phyloP scores from a whole-genome alignment of 2,888 invertebrate species.

The Eustalomyia histrio region DNA sequence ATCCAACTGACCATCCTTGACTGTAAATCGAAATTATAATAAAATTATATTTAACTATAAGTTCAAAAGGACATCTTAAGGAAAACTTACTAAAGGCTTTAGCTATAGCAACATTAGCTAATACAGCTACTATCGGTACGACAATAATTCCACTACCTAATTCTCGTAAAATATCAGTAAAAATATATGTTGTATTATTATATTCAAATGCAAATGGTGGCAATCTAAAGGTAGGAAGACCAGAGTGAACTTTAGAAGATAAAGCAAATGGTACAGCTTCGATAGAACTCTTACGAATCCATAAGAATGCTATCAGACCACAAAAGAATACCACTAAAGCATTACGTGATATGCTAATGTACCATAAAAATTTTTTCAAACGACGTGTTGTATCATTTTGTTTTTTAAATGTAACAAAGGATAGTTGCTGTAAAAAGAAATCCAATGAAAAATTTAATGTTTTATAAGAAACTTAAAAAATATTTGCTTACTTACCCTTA shows the following conservation, averaged over 20 bases:
- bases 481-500: slow-evolving; percentile 82
- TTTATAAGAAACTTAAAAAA: background rate
- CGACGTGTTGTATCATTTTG: slow-evolving; percentile 67
- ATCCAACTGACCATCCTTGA: slow-evolving; percentile 85
- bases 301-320: slow-evolving; percentile 82
- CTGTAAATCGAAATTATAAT: slow-evolving; percentile 79
- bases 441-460: background rate
- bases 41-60: background rate
- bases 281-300: slow-evolving; percentile 71
- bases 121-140: slow-evolving; percentile 88
- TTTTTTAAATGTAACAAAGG: slow-evolving; percentile 71
- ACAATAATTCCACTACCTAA: slow-evolving; percentile 89
- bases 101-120: slow-evolving; percentile 96
- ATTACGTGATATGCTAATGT: slow-evolving; percentile 88
- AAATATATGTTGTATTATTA: slow-evolving; percentile 82
- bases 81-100: slow-evolving; percentile 91
- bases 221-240: slow-evolving; percentile 84
- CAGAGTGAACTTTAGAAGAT: slow-evolving; percentile 84
- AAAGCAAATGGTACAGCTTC: slow-evolving; percentile 83
- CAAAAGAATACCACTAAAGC: slow-evolving; percentile 86
- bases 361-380: slow-evolving; percentile 84
- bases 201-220: slow-evolving; percentile 84
- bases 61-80: background rate
- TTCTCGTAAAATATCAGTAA: slow-evolving; percentile 85
- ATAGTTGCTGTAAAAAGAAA: slow-evolving; percentile 68